A percentile compares a stretch with the other conserved stretches of the same genome.
Conservation (phyloP, 2,113 vertebrate species). For the Saguinus midas region DNA sequence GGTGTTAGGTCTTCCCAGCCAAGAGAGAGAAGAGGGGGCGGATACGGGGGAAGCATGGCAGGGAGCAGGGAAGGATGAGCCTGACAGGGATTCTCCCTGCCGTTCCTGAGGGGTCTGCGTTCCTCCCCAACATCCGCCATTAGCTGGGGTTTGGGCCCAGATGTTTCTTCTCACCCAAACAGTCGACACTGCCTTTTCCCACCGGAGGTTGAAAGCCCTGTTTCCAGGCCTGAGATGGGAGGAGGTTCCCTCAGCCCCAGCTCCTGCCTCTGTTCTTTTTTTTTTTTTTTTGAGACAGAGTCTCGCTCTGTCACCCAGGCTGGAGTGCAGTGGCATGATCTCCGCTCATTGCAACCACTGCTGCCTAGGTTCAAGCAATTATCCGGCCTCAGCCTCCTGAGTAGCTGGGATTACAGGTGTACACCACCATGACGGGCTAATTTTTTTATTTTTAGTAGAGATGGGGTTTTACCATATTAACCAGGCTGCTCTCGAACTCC, state of each 20-base stretch:
- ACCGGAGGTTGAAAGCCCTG: background rate
- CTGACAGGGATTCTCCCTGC: background rate
- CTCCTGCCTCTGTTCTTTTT: background rate
- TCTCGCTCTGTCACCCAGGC: no score
- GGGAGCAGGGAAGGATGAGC: accelerated
- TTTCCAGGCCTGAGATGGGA: background rate
- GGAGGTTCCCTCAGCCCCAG: background rate
- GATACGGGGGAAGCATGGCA: accelerated
- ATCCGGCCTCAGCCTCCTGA: no score
- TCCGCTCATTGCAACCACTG: no score
- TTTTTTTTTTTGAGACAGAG: no score
- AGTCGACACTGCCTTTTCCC: background rate
- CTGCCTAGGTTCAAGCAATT: no score
- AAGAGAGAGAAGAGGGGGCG: background rate
- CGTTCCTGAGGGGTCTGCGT: background rate
- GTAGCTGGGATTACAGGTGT: no score
- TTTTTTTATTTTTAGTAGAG: no score
- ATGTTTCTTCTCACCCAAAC: conserved; percentile 7
- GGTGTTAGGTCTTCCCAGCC: no score
- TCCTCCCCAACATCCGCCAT: background rate
- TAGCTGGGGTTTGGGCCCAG: background rate
- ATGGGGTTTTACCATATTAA: no score
- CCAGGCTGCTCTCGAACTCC: no score
- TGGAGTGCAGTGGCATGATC: no score
- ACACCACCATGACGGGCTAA: no score